Conservation (phyloP, 2,888 invertebrate genomes). For the Synanthedon myopaeformis region DNA sequence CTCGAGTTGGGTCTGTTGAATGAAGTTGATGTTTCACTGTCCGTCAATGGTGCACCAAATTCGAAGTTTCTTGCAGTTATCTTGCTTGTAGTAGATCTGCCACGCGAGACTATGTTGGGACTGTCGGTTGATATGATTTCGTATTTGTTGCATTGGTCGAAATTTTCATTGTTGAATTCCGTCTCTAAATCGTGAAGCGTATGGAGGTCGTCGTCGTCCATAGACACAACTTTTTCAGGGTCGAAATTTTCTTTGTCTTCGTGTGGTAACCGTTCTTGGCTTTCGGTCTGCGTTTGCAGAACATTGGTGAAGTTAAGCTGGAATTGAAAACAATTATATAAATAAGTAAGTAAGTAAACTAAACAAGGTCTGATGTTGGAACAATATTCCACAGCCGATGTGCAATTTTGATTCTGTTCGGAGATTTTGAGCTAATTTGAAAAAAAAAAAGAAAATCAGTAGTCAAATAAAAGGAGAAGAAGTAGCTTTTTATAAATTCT, state of each 20-base stretch:
- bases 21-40: constrained; percentile 49
- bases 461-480: too few species aligned
- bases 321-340: constrained; percentile 3
- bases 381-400: background rate
- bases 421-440: too few species aligned
- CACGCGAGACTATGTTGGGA: constrained; percentile 55
- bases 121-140: constrained; percentile 65
- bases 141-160: constrained; percentile 56
- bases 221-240: constrained; percentile 30
- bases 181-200: constrained; percentile 55
- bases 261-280: constrained; percentile 7
- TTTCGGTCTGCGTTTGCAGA: constrained; percentile 14
- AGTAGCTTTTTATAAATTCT: too few species aligned
- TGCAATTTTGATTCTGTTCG: background rate
- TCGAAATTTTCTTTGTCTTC: constrained; percentile 21
- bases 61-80: constrained; percentile 42
- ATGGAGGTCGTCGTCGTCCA: constrained; percentile 35
- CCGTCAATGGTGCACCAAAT: constrained; percentile 57
- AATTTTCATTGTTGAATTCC: constrained; percentile 53
- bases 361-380: background rate
- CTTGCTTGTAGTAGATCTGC: constrained; percentile 33
- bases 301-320: constrained; percentile 53
- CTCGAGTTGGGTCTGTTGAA: constrained; percentile 48
- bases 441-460: too few species aligned
- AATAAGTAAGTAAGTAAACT: background rate